A percentile compares a stretch with the other conserved stretches of the same genome.
These are phyloP conservation scores for Napeogenes inachia DNA, from an alignment of 2,888 invertebrate genomes.

Conservation along the genomic window DNA sequence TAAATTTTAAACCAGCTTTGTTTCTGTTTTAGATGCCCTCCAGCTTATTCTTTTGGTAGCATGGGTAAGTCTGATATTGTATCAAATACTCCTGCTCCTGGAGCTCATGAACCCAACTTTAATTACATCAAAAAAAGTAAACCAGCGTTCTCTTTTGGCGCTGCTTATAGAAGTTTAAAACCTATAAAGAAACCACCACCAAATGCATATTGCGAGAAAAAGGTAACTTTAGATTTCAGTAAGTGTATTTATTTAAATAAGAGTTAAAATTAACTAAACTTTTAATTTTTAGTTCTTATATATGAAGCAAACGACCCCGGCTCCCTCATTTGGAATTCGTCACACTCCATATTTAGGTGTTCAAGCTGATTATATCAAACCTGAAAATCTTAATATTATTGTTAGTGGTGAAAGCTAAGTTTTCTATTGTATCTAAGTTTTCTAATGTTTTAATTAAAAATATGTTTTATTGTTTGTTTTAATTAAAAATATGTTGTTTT, in stretches of 20 bases:
- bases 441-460: background rate
- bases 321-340: conserved; percentile 59
- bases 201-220: conserved; percentile 61
- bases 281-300: conserved; percentile 49
- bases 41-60: conserved; percentile 49
- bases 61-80: conserved; percentile 23
- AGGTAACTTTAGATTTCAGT: conserved; percentile 41
- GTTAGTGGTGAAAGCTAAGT: conserved; percentile 23
- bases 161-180: conserved; percentile 35
- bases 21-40: conserved; percentile 29
- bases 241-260: background rate
- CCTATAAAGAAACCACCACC: conserved; percentile 46
- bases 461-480: background rate
- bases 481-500: background rate
- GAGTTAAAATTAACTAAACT: background rate
- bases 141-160: conserved; percentile 55
- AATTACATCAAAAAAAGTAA: conserved; percentile 44
- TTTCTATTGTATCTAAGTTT: conserved; percentile 10
- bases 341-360: conserved; percentile 53
- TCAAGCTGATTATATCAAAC: conserved; percentile 42
- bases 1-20: background rate
- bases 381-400: conserved; percentile 44
- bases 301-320: conserved; percentile 45
- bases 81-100: conserved; percentile 48
- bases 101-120: conserved; percentile 56